Evolutionary conservation across 2,797 vertebrate species (phyloP), one percentile per base, ranked within the genome.

Genomic region (Semaprochilodus insignis): DNA sequence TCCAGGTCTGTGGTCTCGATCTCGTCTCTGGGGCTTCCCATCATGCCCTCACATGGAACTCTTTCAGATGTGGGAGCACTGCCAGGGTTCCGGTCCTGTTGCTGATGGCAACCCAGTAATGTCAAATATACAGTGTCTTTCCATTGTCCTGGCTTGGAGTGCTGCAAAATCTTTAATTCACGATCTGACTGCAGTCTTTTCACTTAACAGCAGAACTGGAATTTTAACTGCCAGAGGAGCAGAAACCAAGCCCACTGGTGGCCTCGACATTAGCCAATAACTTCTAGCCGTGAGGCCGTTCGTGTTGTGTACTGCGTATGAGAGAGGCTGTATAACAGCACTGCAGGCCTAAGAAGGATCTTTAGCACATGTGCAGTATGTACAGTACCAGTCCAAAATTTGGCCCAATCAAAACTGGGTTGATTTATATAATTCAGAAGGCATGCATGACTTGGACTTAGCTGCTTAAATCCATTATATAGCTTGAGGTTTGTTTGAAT

Each of bases 61-160:
- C 89, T 93, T 93, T 91, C 91, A 91, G 89, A 88, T 84, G 86
- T 83, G 80, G 84, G 84, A 91, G 83, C 71, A 77, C 83, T 73
- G 91, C 91, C 90, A 92, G 88, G 88, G 89, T 88, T 83, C 77
- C 83, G 85, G 79, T 72, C 52, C 34, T 59, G 86, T 90, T 92
- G 92, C 91, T 92, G 94, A 89, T 81, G 87, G 89, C 84, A 91
- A 91, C 91, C 90, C 25, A 60, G 81, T 86, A 51, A 87, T 83
- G 31, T 72, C 34, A 88, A 85, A 87, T 91, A 85, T 89, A 80
- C 85, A 88, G 86, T 86, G 78, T 80, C 80, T 87, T 60, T 85
- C 31, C 82, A 83, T 81, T 85, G 81, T 80, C 74, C 70, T 52
- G 74, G 85, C 71, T 83, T 75, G 59, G 84, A 88, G 73, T 36